A percentile compares a stretch with the other conserved stretches of the same genome.
Evolutionary conservation across 2,888 invertebrate species (phyloP).

Genomic region (Sphaeridia pumilis): DNA sequence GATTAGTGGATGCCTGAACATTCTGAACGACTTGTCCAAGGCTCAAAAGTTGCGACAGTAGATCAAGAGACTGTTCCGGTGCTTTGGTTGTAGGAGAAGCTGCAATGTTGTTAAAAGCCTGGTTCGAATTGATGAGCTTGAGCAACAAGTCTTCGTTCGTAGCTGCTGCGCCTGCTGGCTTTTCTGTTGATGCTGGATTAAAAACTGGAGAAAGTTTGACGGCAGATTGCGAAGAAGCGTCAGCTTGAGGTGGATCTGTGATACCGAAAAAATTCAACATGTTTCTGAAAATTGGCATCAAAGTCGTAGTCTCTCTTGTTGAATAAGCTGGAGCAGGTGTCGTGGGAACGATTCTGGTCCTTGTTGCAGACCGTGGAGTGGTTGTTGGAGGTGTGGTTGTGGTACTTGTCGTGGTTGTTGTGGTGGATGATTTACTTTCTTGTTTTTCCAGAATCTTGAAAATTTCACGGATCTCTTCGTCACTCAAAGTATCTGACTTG

Average conservation of each 20-base stretch:
- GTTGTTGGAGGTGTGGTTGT: conserved; percentile 15
- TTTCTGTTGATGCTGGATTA: conserved; percentile 5
- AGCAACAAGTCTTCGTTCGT: conserved; percentile 3
- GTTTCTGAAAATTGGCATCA: conserved; percentile 15
- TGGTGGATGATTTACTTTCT: neutral
- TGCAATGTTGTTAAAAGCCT: neutral
- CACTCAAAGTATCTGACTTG: conserved; percentile 14
- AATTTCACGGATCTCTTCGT: conserved; percentile 26
- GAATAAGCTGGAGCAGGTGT: conserved; percentile 4
- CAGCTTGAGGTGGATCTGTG: conserved; percentile 4
- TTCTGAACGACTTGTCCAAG: conserved; percentile 15
- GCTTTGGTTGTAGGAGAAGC: conserved; percentile 2
- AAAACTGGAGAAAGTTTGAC: neutral
- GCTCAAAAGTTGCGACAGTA: conserved; percentile 25
- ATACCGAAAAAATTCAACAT: conserved; percentile 15
- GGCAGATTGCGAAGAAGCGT: neutral
- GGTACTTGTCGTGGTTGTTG: conserved; percentile 4
- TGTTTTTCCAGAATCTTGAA: conserved; percentile 23
- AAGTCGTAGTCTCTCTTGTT: conserved; percentile 10
- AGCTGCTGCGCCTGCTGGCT: too few relatives aligned
- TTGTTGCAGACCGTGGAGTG: conserved; percentile 10
- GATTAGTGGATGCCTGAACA: neutral
- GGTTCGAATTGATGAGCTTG: conserved; percentile 4
- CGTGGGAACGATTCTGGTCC: neutral
- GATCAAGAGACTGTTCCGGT: conserved; percentile 22